Percentiles rank a stretch among this genome's conserved stretches.
Conservation (phyloP, 1,140 invertebrate genomes). For the Bursaphelenchus mucronatus region DNA sequence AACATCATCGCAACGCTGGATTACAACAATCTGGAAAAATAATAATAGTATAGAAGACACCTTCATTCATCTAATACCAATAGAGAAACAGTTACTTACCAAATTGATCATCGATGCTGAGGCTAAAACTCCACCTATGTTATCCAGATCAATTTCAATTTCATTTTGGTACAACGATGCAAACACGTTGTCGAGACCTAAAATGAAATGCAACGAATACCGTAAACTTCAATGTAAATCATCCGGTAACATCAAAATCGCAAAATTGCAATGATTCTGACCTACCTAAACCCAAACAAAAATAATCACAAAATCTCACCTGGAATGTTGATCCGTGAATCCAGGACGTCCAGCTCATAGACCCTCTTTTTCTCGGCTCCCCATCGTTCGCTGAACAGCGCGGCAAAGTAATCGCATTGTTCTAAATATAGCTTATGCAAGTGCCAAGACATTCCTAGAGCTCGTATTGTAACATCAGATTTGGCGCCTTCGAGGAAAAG, state of each 20-base stretch:
- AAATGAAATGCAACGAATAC: not conserved
- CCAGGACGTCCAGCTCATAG: constrained; percentile 15
- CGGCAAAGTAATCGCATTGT: constrained; percentile 36
- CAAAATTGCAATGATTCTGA: not conserved
- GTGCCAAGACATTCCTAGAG: constrained; percentile 25
- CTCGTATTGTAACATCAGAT: constrained; percentile 27
- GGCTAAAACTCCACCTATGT: constrained; percentile 30
- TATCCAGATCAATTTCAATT: constrained; percentile 26
- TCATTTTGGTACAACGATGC: constrained; percentile 35
- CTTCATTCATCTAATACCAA: no score
- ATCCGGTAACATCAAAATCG: not conserved
- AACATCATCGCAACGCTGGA: constrained; percentile 22
- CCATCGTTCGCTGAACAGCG: constrained; percentile 31
- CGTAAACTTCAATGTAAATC: no score
- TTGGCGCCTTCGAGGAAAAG: constrained; percentile 34
- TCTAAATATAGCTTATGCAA: constrained; percentile 32
- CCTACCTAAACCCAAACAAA: not conserved
- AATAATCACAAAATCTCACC: constrained; percentile 21
- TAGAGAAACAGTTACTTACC: constrained; percentile 1
- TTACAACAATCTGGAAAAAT: constrained; percentile 20
- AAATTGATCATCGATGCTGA: constrained; percentile 29
- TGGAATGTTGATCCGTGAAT: constrained; percentile 23
- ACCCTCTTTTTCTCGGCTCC: constrained; percentile 24
- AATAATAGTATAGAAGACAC: not conserved
- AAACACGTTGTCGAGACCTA: constrained; percentile 36